Evolutionary conservation across 53 echinoderm and acorn worm species (phyloP), one percentile per base, ranked within the genome.

Genomic region (Holothuria scabra): DNA sequence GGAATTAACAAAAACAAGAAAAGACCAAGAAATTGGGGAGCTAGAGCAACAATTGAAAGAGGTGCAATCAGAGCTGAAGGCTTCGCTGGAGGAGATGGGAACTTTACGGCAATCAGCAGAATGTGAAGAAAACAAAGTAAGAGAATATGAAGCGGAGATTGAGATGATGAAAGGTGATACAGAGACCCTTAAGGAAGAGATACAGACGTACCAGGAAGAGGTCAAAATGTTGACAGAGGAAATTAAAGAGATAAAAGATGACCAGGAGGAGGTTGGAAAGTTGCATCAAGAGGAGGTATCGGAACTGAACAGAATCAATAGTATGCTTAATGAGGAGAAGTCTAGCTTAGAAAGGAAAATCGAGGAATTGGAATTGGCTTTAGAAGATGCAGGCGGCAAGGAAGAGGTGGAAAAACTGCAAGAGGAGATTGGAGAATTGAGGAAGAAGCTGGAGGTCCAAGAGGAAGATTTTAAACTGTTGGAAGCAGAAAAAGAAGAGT

Each of bases 231-330:
- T 66, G 33, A 19, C 11, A 8, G 66, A 83, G 41, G 67, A 66
- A 28, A 22, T n/a, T 14, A 60, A 86, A 25, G 49, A 86, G 56
- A 76, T 78, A 57, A 64, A 78, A 79, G 86, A 86, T 21, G 56
- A 78, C 21, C 79, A 78, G 56, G 79, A 18, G 18, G 52, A 52
- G 18, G 52, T 52, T 52, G 52, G 16, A 16, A 85, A 21, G 64
- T 4, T 14, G 59, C 31, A 41, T 20, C 20, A 28, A 62, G 75
- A 20, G 59, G 30, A 29, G 85, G 31, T 8, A 60, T 74, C 72
- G 59, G 75, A 59, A 74, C 85, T 31, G 85, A 85, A 41, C 59
- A 60, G 37, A 20, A 30, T 70, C 30, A 29, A 70, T 10, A 12
- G 14, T 33, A 10, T 3, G 3, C 28, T 30, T 30, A 65, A 24